phyloP scores from a whole-genome alignment of 1,140 invertebrate genomes.

The Drusus annulatus region DNA sequence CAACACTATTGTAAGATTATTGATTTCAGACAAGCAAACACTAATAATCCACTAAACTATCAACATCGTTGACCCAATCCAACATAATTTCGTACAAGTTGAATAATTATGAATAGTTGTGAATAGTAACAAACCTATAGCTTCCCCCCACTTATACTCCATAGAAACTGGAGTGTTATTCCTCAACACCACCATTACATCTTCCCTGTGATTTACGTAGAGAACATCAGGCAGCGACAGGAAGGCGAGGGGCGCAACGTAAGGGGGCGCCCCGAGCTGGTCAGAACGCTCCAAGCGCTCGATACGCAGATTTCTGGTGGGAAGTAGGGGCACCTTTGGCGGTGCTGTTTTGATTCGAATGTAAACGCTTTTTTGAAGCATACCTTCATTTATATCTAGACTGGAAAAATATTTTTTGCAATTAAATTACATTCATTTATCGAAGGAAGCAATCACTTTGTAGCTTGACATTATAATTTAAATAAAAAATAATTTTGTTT shows the following conservation, averaged over 20 bases:
- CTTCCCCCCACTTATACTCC: not conserved
- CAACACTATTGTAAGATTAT: too few relatives aligned
- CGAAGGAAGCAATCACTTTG: too few relatives aligned
- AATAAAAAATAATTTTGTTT: too few relatives aligned
- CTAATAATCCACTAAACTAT: too few relatives aligned
- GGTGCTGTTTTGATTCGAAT: not conserved
- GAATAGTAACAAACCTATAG: constrained; percentile 8
- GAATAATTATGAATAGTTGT: too few relatives aligned
- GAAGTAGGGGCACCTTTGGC: not conserved
- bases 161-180: constrained; percentile 28
- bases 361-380: not conserved
- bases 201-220: not conserved
- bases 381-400: constrained; percentile 22
- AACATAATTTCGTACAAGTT: too few relatives aligned
- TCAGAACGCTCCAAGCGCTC: constrained; percentile 13
- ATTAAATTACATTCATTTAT: not conserved
- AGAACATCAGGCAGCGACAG: constrained; percentile 27
- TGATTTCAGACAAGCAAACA: too few relatives aligned
- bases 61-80: too few relatives aligned
- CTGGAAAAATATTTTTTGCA: not conserved
- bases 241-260: not conserved
- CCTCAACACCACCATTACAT: not conserved
- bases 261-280: not conserved
- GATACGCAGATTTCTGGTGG: not conserved
- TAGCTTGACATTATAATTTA: too few relatives aligned